phyloP scores from a whole-genome alignment of 2,888 invertebrate genomes.

The Thymelicus sylvestris region DNA sequence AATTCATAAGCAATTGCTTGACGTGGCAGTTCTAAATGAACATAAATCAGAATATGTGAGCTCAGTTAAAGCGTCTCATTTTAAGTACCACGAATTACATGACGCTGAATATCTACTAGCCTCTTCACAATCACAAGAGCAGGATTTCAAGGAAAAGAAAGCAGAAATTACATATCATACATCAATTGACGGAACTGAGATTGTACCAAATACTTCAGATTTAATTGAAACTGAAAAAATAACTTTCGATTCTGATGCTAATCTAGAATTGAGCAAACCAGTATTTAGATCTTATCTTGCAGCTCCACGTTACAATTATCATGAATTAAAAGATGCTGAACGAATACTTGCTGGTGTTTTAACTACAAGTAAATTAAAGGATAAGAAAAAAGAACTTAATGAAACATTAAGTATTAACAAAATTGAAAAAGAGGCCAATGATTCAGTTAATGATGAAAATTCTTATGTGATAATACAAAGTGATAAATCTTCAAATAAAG shows the following conservation, averaged over 20 bases:
- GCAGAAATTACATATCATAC: conserved; percentile 39
- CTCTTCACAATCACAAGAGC: conserved; percentile 31
- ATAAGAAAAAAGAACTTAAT: neutral
- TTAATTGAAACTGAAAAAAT: neutral
- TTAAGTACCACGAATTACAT: conserved; percentile 41
- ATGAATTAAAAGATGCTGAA: conserved; percentile 60
- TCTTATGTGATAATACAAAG: neutral
- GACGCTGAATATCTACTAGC: conserved; percentile 49
- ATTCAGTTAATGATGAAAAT: neutral
- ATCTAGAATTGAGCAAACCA: neutral
- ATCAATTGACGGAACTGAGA: neutral
- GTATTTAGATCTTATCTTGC: conserved; percentile 22
- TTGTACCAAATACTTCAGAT: no score
- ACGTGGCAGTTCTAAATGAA: neutral
- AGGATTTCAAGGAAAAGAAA: conserved; percentile 6
- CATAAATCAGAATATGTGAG: conserved; percentile 5
- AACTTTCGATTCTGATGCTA: neutral
- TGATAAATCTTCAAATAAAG: neutral
- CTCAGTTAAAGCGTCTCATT: conserved; percentile 35
- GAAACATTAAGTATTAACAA: neutral
- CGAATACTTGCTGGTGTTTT: neutral
- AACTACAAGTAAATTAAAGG: neutral
- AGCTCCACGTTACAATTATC: conserved; percentile 50
- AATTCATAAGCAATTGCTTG: neutral
- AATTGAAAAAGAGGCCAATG: neutral